Evolutionary conservation across 2,797 vertebrate species (phyloP).

Genomic region (Eleutherodactylus coqui): DNA sequence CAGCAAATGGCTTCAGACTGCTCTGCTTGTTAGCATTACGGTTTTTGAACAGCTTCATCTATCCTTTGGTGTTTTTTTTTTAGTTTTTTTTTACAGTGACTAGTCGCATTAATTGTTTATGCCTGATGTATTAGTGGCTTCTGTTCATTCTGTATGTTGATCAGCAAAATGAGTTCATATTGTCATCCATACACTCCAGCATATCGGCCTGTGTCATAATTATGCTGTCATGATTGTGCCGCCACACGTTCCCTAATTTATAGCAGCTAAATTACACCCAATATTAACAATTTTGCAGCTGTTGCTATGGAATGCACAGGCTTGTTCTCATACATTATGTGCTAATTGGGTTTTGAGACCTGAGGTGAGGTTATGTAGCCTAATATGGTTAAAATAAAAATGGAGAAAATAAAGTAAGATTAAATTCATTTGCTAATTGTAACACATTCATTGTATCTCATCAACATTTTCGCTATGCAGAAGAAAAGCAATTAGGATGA

Average conservation of each 20-base stretch:
- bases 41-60: constrained; percentile 82
- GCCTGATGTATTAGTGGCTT: constrained; percentile 80
- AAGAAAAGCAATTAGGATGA: constrained; percentile 25
- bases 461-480: constrained; percentile 22
- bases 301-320: constrained; percentile 76
- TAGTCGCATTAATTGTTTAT: constrained; percentile 81
- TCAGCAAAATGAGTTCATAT: constrained; percentile 82
- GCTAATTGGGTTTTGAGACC: constrained; percentile 77
- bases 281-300: constrained; percentile 87
- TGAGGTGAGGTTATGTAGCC: constrained; percentile 48
- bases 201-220: constrained; percentile 83
- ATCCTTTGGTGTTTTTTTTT: no score
- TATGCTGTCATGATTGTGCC: constrained; percentile 81
- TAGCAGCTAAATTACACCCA: constrained; percentile 83
- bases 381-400: constrained; percentile 55
- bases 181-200: constrained; percentile 81
- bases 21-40: constrained; percentile 78
- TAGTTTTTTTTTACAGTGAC: constrained; percentile 81
- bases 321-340: constrained; percentile 76
- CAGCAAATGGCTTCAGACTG: constrained; percentile 81
- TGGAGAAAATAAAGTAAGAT: constrained; percentile 42
- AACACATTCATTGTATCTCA: constrained; percentile 2
- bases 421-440: constrained; percentile 19
- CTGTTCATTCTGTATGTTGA: constrained; percentile 76
- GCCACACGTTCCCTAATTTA: constrained; percentile 83